These are phyloP conservation scores for Aphidoletes aphidimyza DNA, from an alignment of 2,888 invertebrate species.

Conservation along the genomic window DNA sequence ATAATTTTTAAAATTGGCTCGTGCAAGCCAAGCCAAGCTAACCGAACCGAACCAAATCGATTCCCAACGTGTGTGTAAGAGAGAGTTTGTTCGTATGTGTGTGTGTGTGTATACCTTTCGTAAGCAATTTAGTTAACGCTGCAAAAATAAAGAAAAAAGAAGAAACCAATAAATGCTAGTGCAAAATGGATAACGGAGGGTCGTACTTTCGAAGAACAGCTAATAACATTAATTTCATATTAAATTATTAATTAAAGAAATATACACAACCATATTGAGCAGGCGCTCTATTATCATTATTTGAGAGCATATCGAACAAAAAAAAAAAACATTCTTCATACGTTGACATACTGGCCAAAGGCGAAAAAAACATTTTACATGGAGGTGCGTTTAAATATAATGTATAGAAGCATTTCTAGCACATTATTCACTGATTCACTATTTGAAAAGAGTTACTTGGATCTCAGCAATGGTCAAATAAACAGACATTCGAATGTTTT, in stretches of 20 bases:
- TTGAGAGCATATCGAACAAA: too few species aligned
- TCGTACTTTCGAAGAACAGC: neutral
- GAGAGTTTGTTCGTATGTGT: too few species aligned
- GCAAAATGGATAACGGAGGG: neutral
- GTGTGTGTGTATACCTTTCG: neutral
- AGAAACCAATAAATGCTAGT: neutral
- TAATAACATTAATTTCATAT: conserved; percentile 33
- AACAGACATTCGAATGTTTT: too few species aligned
- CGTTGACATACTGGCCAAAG: too few species aligned
- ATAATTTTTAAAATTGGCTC: conserved; percentile 25
- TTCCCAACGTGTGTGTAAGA: too few species aligned
- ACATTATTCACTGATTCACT: too few species aligned
- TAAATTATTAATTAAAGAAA: conserved; percentile 19
- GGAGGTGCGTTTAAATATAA: too few species aligned
- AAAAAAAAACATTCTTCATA: neutral
- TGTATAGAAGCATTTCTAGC: too few species aligned
- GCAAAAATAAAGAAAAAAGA: neutral
- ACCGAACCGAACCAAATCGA: neutral
- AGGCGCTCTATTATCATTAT: too few species aligned
- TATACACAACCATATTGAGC: neutral
- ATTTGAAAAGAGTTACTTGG: too few species aligned
- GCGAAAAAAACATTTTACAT: too few species aligned
- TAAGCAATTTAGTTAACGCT: neutral
- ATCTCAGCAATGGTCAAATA: too few species aligned
- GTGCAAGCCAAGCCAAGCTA: neutral